Base-by-base conservation (phyloP, 1,140 invertebrate species). In the Cydia fagiglandana region DNA sequence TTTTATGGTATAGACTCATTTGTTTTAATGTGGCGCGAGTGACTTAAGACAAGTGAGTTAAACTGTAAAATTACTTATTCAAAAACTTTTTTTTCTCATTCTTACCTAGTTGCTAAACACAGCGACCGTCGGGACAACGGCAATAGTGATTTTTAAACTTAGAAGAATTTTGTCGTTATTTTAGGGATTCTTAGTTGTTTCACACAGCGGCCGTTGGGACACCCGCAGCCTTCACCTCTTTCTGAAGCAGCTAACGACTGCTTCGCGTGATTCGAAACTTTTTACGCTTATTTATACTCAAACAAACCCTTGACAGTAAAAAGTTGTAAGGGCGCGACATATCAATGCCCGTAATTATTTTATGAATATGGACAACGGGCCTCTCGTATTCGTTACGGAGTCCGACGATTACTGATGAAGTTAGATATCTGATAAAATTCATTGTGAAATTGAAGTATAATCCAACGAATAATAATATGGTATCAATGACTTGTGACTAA, bases 261-360 rank as follows among this genome's bases (percentile, higher is more conserved):
- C 83, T 84, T 92, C 82, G 90, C 90, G 90, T 92, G 89, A 86
- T 85, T 75, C 78, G 79, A 82, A 84, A 86, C 84, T 86, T 88
- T 91, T 88, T 84, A 88, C 83, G 88, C 87, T 88, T 90, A 91
- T 91, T 90, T 91, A 92, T 92, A 85, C 86, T 85, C 83, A 81
- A 84, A 86, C 84, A 85, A 87, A 88, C 85, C 79, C 77, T 83
- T 85, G 85, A 87, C 83, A 86, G 86, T 87, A 85, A 86, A 88
- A 85, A 84, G 81, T 88, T 88, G 83, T 85, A 84, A 85, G 77
- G 80, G 81, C 68, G 84, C 86, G 84, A 90, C 86, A 88, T 91
- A 89, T 89, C 89, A 88, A 88, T 87, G 84, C 86, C 85, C 83
- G 88, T 88, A 88, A 91, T 87, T 61, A 24, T 10, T 61, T 5